Percentiles rank a stretch among this genome's conserved stretches.
phyloP scores from a whole-genome alignment of 1,140 invertebrate genomes.

The Lerema accius region DNA sequence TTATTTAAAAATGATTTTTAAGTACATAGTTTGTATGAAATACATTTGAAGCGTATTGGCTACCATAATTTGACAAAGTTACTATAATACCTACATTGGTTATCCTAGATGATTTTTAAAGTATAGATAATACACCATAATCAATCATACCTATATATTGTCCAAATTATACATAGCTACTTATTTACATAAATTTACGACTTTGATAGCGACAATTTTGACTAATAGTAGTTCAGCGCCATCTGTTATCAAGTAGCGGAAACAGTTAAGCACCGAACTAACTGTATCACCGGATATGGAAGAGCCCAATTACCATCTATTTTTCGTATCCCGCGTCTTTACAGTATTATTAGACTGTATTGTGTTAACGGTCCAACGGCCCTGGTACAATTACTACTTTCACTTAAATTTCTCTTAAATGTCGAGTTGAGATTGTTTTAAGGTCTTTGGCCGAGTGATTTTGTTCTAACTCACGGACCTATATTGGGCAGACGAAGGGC shows the following conservation, averaged over 20 bases:
- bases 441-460: slow-evolving; percentile 31
- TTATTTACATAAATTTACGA: no score
- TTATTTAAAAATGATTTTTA: no score
- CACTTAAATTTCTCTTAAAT: slow-evolving; percentile 44
- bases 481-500: slow-evolving; percentile 31
- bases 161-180: no score
- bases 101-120: no score
- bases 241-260: not conserved
- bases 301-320: slow-evolving; percentile 29
- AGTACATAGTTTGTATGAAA: no score
- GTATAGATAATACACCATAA: no score
- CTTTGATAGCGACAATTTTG: not conserved
- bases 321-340: slow-evolving; percentile 28
- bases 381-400: slow-evolving; percentile 36
- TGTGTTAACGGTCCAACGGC: slow-evolving; percentile 44
- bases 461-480: slow-evolving; percentile 34
- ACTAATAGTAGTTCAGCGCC: not conserved
- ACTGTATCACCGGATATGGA: slow-evolving; percentile 27
- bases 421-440: slow-evolving; percentile 9
- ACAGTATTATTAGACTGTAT: slow-evolving; percentile 27
- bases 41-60: no score
- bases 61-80: no score
- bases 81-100: no score
- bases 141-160: no score
- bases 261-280: slow-evolving; percentile 12